A percentile compares a stretch with the other conserved stretches of the same genome.
phyloP scores from a whole-genome alignment of 2,797 vertebrate genomes.

The Danio choprae region DNA sequence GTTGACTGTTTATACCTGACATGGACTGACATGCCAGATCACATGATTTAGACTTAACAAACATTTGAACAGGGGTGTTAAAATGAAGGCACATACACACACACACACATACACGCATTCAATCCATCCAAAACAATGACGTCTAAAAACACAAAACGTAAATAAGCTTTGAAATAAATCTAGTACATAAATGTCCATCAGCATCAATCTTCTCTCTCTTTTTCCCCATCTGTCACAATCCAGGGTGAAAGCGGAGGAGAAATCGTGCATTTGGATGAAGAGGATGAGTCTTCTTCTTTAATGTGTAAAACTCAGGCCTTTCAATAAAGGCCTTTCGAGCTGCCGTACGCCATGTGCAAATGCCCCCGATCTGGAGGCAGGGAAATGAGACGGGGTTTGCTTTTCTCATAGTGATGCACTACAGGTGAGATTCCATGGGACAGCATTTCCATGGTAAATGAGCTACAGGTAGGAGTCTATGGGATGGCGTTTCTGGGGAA shows the following conservation, averaged over 20 bases:
- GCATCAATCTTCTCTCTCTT: conserved; percentile 29
- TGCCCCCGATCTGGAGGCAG: conserved; percentile 69
- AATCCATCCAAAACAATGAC: conserved; percentile 24
- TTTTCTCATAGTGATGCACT: conserved; percentile 67
- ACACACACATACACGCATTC: conserved; percentile 18
- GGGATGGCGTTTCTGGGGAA: conserved; percentile 47
- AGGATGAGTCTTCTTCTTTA: conserved; percentile 72
- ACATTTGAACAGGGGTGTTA: conserved; percentile 19
- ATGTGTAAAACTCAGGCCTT: conserved; percentile 74
- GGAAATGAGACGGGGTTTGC: conserved; percentile 53
- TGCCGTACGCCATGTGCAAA: conserved; percentile 91
- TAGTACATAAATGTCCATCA: conserved; percentile 18
- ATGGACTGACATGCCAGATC: conserved; percentile 38
- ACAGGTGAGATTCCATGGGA: conserved; percentile 85
- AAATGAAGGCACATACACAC: conserved; percentile 56
- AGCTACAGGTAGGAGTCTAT: conserved; percentile 65
- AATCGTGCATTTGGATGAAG: conserved; percentile 63
- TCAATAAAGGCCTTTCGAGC: conserved; percentile 82
- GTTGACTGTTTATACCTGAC: conserved; percentile 27
- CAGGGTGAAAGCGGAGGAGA: conserved; percentile 50
- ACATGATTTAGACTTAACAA: conserved; percentile 48
- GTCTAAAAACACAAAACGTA: conserved; percentile 39
- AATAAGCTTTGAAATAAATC: conserved; percentile 18
- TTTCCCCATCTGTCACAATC: conserved; percentile 40
- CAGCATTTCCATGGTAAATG: conserved; percentile 62